Evolutionary conservation across 64 coral and sea anemone species (phyloP).

Genomic region (Exaiptasia diaphana): DNA sequence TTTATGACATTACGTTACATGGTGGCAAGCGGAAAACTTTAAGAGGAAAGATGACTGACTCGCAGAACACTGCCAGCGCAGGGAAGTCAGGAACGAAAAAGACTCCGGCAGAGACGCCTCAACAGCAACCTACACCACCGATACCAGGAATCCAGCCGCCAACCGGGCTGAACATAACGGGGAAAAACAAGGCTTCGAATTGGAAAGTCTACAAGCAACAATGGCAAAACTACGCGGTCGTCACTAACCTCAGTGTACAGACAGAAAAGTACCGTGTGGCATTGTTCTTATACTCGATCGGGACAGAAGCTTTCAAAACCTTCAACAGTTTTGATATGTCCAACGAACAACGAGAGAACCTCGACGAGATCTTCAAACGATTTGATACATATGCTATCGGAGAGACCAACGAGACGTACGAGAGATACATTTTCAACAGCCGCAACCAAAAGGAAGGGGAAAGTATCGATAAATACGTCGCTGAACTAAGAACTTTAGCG

Average conservation of each 20-base stretch:
- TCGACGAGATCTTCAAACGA: conserved; percentile 17
- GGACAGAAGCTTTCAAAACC: conserved; percentile 19
- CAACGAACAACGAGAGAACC: background rate
- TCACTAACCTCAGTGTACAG: conserved; percentile 34
- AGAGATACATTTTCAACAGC: conserved; percentile 58
- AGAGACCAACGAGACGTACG: conserved; percentile 53
- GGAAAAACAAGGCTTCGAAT: conserved; percentile 30
- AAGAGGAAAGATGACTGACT: too few relatives aligned
- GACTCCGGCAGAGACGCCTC: too few relatives aligned
- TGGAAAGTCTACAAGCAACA: conserved; percentile 69
- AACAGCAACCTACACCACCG: too few relatives aligned
- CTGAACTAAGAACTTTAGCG: conserved; percentile 32
- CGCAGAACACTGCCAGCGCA: too few relatives aligned
- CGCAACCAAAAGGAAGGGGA: conserved; percentile 28
- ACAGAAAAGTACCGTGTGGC: conserved; percentile 29
- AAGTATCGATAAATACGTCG: conserved; percentile 41
- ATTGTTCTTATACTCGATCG: conserved; percentile 44
- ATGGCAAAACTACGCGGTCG: conserved; percentile 48
- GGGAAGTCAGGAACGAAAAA: too few relatives aligned
- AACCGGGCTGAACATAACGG: conserved; percentile 18
- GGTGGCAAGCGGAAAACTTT: too few relatives aligned
- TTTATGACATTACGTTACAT: too few relatives aligned
- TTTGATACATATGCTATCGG: conserved; percentile 44
- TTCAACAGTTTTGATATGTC: conserved; percentile 50
- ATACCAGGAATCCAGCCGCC: conserved; percentile 42